phyloP scores from a whole-genome alignment of 2,797 vertebrate species.

The Sphenopsis melanotis region DNA sequence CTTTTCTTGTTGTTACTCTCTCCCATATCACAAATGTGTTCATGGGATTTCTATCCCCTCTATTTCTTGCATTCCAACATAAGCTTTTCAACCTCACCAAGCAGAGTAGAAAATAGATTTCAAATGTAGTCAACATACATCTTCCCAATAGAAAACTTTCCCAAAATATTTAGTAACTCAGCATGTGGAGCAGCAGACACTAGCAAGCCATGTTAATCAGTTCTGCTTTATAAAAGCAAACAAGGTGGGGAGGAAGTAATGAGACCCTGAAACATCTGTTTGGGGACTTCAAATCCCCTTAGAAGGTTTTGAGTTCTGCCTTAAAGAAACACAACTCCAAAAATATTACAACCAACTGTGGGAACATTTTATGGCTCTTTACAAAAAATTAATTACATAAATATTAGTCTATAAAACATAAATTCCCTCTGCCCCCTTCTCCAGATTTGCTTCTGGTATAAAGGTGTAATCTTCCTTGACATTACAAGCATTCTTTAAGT shows the following conservation, averaged over 20 bases:
- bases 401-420: conserved; percentile 35
- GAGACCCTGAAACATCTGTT: conserved; percentile 57
- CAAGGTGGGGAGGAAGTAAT: conserved; percentile 58
- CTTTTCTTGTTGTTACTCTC: not conserved
- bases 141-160: not conserved
- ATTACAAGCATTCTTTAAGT: not conserved
- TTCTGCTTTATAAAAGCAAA: conserved; percentile 65
- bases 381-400: conserved; percentile 37
- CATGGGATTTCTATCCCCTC: not conserved
- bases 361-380: conserved; percentile 36
- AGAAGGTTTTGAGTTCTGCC: conserved; percentile 64
- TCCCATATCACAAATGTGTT: not conserved
- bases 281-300: conserved; percentile 54
- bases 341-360: conserved; percentile 43
- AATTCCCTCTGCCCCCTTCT: conserved; percentile 5
- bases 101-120: conserved; percentile 19
- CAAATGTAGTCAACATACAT: not conserved
- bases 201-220: conserved; percentile 18
- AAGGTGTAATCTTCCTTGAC: not conserved
- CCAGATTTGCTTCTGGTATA: not conserved
- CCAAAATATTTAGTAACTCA: not conserved
- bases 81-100: not conserved
- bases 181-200: not conserved
- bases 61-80: not conserved
- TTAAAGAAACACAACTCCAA: conserved; percentile 63